These are phyloP conservation scores for Antennarius maculatus DNA, from an alignment of 2,797 vertebrate species.

Conservation along the genomic window DNA sequence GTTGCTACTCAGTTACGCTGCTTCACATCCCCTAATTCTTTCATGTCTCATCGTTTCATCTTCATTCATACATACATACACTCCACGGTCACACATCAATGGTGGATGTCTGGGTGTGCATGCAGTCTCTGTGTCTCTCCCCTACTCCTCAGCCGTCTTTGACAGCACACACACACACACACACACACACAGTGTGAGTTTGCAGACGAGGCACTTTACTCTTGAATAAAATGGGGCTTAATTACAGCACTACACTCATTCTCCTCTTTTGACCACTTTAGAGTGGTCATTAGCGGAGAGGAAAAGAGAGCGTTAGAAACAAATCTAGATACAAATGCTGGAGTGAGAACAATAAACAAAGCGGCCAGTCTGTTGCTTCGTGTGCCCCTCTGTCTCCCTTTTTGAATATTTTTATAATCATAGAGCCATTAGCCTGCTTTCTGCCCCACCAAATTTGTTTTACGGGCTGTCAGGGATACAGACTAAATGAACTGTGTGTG, in stretches of 20 bases:
- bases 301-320: slow-evolving; percentile 32
- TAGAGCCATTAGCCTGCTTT: slow-evolving; percentile 43
- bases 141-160: no score
- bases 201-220: slow-evolving; percentile 55
- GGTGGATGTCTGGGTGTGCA: neutral
- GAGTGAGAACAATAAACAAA: slow-evolving; percentile 51
- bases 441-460: slow-evolving; percentile 52
- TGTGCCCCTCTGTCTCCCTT: slow-evolving; percentile 4
- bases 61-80: neutral
- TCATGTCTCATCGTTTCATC: slow-evolving; percentile 19
- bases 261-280: slow-evolving; percentile 37
- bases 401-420: slow-evolving; percentile 53
- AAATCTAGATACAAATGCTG: slow-evolving; percentile 41
- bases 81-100: slow-evolving; percentile 10
- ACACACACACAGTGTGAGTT: slow-evolving; percentile 8
- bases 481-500: slow-evolving; percentile 46
- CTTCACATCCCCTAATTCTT: slow-evolving; percentile 20
- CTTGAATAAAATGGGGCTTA: slow-evolving; percentile 67
- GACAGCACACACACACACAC: slow-evolving; percentile 3
- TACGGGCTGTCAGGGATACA: slow-evolving; percentile 34
- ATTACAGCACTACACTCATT: slow-evolving; percentile 60
- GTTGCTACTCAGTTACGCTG: slow-evolving; percentile 22
- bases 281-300: slow-evolving; percentile 63
- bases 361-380: slow-evolving; percentile 10
- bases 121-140: neutral